These are phyloP conservation scores for Apocrypta bakeri DNA, from an alignment of 1,140 invertebrate genomes.

Conservation along the genomic window DNA sequence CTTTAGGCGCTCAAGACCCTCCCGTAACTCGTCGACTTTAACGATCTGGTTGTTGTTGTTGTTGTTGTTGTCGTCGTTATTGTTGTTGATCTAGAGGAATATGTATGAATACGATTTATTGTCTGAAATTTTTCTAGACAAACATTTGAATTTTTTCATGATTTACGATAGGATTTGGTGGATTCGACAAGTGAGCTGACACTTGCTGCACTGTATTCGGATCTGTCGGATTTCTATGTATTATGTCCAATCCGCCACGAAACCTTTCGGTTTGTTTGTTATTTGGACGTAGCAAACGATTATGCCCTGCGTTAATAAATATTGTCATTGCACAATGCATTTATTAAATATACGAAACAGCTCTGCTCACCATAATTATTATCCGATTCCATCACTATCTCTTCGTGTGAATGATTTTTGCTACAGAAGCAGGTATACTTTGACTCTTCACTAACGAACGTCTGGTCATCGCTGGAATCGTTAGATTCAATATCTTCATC, in stretches of 20 bases:
- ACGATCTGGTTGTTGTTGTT: not conserved
- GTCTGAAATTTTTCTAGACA: too few species aligned
- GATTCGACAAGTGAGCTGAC: not conserved
- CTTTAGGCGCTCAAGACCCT: constrained; percentile 39
- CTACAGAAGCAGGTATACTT: constrained; percentile 34
- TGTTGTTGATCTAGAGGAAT: too few species aligned
- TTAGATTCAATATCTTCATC: not conserved
- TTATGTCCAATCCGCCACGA: not conserved
- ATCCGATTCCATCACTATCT: not conserved
- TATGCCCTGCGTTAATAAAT: not conserved
- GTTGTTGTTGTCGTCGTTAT: too few species aligned
- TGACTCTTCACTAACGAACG: not conserved
- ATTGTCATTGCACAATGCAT: too few species aligned
- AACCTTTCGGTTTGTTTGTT: not conserved
- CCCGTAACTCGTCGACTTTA: constrained; percentile 35
- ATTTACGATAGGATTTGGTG: not conserved
- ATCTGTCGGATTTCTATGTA: not conserved
- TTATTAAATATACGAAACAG: too few species aligned
- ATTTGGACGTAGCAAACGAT: not conserved
- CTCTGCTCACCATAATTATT: not conserved
- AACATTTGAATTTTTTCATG: not conserved
- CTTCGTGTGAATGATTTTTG: constrained; percentile 32
- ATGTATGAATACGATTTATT: not conserved
- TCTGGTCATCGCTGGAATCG: not conserved
- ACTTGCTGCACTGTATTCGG: not conserved